Conservation (phyloP, 2,888 invertebrate genomes). For the Cynaeus angustus region DNA sequence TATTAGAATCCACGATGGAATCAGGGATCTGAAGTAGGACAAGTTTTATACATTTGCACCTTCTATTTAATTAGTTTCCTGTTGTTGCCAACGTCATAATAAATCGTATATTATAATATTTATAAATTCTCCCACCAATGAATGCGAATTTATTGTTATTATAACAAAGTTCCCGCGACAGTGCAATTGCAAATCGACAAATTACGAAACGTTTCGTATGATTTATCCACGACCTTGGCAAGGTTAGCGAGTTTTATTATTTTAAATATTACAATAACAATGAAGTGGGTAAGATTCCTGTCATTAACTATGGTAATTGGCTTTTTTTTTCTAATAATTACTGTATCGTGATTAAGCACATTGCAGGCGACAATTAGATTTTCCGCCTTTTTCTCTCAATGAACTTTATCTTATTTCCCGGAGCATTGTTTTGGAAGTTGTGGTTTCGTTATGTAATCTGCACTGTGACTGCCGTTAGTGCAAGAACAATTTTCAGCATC, state of each 20-base stretch:
- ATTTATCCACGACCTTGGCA: slow-evolving; percentile 55
- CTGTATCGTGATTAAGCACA: slow-evolving; percentile 50
- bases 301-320: slow-evolving; percentile 50
- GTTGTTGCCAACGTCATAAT: slow-evolving; percentile 32
- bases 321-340: slow-evolving; percentile 45
- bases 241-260: slow-evolving; percentile 53
- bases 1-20: not conserved
- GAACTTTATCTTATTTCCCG: slow-evolving; percentile 5
- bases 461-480: not conserved
- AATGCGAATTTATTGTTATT: slow-evolving; percentile 14
- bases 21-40: not conserved
- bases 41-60: slow-evolving; percentile 27
- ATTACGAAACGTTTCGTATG: slow-evolving; percentile 53
- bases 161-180: slow-evolving; percentile 42
- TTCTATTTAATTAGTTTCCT: slow-evolving; percentile 40
- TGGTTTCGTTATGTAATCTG: not conserved
- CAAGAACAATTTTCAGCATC: slow-evolving; percentile 1
- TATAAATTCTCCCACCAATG: slow-evolving; percentile 26
- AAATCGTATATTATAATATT: slow-evolving; percentile 34
- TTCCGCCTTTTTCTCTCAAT: slow-evolving; percentile 14
- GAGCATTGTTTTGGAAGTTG: not conserved
- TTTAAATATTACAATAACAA: slow-evolving; percentile 50
- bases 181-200: slow-evolving; percentile 46
- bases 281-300: slow-evolving; percentile 46
- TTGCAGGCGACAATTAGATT: slow-evolving; percentile 46